These are phyloP conservation scores for Hypothenemus hampei DNA, from an alignment of 1,140 invertebrate species.

Conservation along the genomic window DNA sequence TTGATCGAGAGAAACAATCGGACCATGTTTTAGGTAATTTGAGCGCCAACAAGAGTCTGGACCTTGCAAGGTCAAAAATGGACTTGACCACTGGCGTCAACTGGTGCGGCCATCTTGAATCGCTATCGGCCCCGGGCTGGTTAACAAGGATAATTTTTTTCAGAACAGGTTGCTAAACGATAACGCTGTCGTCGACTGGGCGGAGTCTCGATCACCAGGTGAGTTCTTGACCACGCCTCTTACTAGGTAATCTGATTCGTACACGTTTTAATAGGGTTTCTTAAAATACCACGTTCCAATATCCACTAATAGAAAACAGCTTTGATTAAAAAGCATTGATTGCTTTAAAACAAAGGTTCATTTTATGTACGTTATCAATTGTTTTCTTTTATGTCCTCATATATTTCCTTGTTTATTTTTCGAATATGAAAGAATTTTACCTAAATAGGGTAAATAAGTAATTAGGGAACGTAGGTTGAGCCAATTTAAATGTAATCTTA, in stretches of 20 bases:
- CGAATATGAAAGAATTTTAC: neutral
- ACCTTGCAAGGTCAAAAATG: slow-evolving; percentile 13
- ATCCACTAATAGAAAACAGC: no score
- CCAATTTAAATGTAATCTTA: slow-evolving; percentile 9
- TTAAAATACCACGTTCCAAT: no score
- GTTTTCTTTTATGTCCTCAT: neutral
- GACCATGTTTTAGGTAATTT: slow-evolving; percentile 14
- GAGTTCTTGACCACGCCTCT: slow-evolving; percentile 14
- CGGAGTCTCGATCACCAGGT: slow-evolving; percentile 15
- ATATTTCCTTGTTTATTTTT: neutral
- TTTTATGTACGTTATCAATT: neutral
- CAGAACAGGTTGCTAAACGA: slow-evolving; percentile 37
- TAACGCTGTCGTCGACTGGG: slow-evolving; percentile 17
- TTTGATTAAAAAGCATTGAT: neutral
- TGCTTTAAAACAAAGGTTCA: neutral
- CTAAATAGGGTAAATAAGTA: neutral
- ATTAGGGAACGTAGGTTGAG: neutral
- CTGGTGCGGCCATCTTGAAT: slow-evolving; percentile 38
- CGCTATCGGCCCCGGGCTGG: slow-evolving; percentile 29
- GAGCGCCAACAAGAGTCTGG: neutral
- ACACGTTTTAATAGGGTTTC: no score
- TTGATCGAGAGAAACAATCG: no score
- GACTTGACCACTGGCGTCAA: slow-evolving; percentile 30
- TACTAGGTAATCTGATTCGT: slow-evolving; percentile 19
- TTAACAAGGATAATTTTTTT: slow-evolving; percentile 42